Percentiles rank a stretch among this genome's conserved stretches.
Conservation (phyloP, 2,888 invertebrate species). For the Lycocerus yunnanus region DNA sequence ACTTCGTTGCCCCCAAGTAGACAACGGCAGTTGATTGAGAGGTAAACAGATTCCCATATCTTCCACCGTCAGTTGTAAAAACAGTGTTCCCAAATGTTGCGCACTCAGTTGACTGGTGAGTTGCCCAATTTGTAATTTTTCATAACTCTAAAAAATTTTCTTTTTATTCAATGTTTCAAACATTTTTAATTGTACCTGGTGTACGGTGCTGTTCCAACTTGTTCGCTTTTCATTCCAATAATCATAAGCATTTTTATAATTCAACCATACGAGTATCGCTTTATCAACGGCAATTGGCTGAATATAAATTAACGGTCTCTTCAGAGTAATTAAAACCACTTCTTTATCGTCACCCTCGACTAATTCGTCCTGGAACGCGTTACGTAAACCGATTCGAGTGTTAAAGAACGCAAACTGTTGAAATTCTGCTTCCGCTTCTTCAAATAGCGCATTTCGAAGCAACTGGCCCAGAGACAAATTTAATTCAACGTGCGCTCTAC, state of each 20-base stretch:
- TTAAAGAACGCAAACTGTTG: conserved; percentile 98
- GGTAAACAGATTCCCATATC: conserved; percentile 97
- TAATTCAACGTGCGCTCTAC: conserved; percentile 88
- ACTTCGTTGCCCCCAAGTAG: conserved; percentile 68
- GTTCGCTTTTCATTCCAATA: conserved; percentile 98
- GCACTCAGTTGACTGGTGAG: conserved; percentile 75
- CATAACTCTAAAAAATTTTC: conserved; percentile 58
- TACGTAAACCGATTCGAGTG: conserved; percentile 76
- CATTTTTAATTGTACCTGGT: conserved; percentile 59
- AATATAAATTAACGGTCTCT: conserved; percentile 92
- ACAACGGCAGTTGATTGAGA: conserved; percentile 77
- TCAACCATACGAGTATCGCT: conserved; percentile 97
- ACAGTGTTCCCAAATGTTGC: conserved; percentile 85
- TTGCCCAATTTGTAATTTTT: conserved; percentile 80
- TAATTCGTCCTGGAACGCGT: conserved; percentile 76
- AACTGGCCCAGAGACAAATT: conserved; percentile 95
- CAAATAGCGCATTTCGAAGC: conserved; percentile 90
- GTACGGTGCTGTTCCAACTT: conserved; percentile 86
- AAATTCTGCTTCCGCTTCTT: conserved; percentile 97
- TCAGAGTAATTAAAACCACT: conserved; percentile 87
- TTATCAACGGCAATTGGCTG: conserved; percentile 98
- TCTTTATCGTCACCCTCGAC: conserved; percentile 82
- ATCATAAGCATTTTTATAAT: conserved; percentile 99
- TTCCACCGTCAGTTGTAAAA: conserved; percentile 91
- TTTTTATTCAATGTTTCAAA: conserved; percentile 23